A percentile compares a stretch with the other conserved stretches of the same genome.
Conservation (phyloP, 1,140 invertebrate species). For the Nasonia vitripennis region DNA sequence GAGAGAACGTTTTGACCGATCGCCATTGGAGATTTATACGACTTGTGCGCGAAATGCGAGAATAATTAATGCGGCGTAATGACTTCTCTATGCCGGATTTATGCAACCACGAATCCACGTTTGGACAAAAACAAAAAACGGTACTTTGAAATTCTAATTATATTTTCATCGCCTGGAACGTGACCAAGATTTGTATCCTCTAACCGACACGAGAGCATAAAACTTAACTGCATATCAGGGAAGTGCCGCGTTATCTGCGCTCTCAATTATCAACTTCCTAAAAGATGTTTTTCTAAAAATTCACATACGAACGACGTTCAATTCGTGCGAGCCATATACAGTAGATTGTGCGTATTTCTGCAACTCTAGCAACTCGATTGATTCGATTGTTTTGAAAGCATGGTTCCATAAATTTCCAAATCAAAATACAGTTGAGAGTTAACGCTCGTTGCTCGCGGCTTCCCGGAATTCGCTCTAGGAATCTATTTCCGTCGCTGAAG, state of each 20-base stretch:
- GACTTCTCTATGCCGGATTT: neutral
- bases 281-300: no score
- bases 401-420: neutral
- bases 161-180: no score
- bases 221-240: slow-evolving; percentile 16
- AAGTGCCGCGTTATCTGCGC: neutral
- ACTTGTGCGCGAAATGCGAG: neutral
- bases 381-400: neutral
- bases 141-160: no score
- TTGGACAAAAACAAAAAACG: neutral
- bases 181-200: no score
- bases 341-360: no score
- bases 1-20: neutral
- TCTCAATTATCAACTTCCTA: no score
- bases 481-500: neutral
- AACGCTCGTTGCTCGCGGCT: neutral
- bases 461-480: neutral
- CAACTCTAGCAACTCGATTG: neutral
- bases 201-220: neutral
- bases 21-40: neutral
- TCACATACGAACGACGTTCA: no score
- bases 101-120: neutral
- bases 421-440: neutral
- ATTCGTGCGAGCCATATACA: no score
- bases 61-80: neutral